Evolutionary conservation across 2,113 vertebrate genomes (phyloP).

Genomic region (Salvelinus alpinus): DNA sequence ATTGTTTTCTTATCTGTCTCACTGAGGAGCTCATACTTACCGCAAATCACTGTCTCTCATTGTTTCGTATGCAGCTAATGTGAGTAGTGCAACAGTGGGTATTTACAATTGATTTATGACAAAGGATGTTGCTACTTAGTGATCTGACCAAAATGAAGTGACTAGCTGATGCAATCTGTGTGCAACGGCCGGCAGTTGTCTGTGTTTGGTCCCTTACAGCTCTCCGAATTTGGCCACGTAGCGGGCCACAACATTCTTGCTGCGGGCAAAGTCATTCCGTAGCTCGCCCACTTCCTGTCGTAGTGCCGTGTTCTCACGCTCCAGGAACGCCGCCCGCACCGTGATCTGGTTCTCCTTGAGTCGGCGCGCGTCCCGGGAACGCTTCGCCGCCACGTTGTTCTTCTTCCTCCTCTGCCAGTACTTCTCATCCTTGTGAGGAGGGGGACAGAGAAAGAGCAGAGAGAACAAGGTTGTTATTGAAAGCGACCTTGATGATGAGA

Average conservation of each 20-base stretch:
- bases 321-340: constrained; percentile 92
- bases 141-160: constrained; percentile 6
- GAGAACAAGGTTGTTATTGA: neutral
- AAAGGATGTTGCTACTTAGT: neutral
- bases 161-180: neutral
- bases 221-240: constrained; percentile 88
- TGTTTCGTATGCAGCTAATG: neutral
- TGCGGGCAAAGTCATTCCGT: constrained; percentile 87
- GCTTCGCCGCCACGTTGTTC: constrained; percentile 94
- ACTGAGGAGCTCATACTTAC: neutral
- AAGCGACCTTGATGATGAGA: neutral
- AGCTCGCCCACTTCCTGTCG: constrained; percentile 90
- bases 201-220: constrained; percentile 79
- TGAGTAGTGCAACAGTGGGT: neutral
- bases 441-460: neutral
- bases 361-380: constrained; percentile 90
- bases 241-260: constrained; percentile 83
- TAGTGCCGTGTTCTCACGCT: constrained; percentile 91
- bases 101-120: neutral
- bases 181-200: neutral
- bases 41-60: neutral
- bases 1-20: neutral
- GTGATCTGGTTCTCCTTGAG: constrained; percentile 98
- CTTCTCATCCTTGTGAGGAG: constrained; percentile 83
- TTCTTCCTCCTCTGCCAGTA: constrained; percentile 96